Conservation (phyloP, 2,888 invertebrate genomes). For the Conus canariensis region DNA sequence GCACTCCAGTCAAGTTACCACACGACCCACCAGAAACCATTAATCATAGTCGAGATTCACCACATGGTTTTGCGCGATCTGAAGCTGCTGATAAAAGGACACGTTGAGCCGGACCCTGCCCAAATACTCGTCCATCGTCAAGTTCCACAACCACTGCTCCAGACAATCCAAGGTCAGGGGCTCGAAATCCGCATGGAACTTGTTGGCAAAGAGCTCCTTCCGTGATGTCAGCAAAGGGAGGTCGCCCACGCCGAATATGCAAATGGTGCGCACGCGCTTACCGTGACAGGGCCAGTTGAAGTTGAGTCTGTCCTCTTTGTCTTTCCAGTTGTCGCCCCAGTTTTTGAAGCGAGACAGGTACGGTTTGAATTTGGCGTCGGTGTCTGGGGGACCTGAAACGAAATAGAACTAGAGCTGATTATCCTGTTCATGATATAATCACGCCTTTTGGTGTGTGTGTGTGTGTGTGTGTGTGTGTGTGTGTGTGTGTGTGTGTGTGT, state of each 20-base stretch:
- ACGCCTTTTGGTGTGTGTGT: too few species aligned
- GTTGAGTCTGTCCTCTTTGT: conserved; percentile 47
- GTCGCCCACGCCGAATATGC: conserved; percentile 68
- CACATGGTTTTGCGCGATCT: conserved; percentile 43
- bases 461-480: too few species aligned
- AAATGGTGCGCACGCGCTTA: conserved; percentile 66
- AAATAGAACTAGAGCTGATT: too few species aligned
- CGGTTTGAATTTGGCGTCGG: conserved; percentile 49
- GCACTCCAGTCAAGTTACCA: too few species aligned
- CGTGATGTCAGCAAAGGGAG: conserved; percentile 61
- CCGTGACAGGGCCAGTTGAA: conserved; percentile 66
- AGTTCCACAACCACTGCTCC: conserved; percentile 65
- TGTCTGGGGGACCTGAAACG: conserved; percentile 48
- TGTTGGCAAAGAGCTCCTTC: conserved; percentile 70
- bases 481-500: too few species aligned
- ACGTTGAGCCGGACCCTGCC: conserved; percentile 40
- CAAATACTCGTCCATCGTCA: conserved; percentile 49
- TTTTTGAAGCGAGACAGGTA: conserved; percentile 70
- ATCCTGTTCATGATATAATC: too few species aligned
- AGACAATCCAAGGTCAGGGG: conserved; percentile 67
- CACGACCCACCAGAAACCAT: too few species aligned
- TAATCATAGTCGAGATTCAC: too few species aligned
- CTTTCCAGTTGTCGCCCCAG: conserved; percentile 60
- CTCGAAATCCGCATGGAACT: conserved; percentile 66
- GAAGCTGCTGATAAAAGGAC: conserved; percentile 44